Evolutionary conservation across 92 coral and sea anemone species (phyloP), one percentile per base, ranked within the genome.

Genomic region (Umimayanthus chanpuru): DNA sequence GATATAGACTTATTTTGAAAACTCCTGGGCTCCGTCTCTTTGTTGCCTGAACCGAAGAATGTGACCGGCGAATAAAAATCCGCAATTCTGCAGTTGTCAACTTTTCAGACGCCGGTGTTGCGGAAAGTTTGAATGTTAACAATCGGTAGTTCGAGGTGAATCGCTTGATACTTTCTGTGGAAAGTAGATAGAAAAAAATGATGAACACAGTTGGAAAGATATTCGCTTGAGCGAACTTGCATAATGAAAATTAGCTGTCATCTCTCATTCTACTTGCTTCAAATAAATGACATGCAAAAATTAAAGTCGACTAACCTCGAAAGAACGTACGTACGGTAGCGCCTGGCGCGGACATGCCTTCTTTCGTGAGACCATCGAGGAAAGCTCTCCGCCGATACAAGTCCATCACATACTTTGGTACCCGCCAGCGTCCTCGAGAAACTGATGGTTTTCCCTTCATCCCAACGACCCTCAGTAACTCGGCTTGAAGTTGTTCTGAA

Each of bases 41-140:
- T 16, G 87, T 71, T 21, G 26, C 41, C 36, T 83, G 87, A 38
- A 30, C 41, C 41, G 89, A 81, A 12, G 91, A 88, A 81, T 94
- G 91, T 15, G 99, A 91, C 68, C 99, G 96, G 80, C 99, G 96
- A 78, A 93, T 93, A 88, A 97, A 97, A 70, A 94, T 81, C 32
- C 97, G 91, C 38, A 97, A 85, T 64, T 94, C 94, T n/a, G 98
- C 97, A 73, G 86, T 90, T 70, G 90, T 91, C 15, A 94, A 88
- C 75, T 92, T 90, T 88, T 89, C 98, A 8, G 92, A 82, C 70
- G 92, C 76, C 40, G 90, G 77, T 43, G 94, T 88, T 9, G 94
- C 85, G 18, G 99, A 91, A 82, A 97, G 76, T 64, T 97, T 96
- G 93, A 97, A 97, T 70, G 94, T 90, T 90, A 97, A 90, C 85